phyloP scores from a whole-genome alignment of 2,797 vertebrate species.

The Myotis planiceps region DNA sequence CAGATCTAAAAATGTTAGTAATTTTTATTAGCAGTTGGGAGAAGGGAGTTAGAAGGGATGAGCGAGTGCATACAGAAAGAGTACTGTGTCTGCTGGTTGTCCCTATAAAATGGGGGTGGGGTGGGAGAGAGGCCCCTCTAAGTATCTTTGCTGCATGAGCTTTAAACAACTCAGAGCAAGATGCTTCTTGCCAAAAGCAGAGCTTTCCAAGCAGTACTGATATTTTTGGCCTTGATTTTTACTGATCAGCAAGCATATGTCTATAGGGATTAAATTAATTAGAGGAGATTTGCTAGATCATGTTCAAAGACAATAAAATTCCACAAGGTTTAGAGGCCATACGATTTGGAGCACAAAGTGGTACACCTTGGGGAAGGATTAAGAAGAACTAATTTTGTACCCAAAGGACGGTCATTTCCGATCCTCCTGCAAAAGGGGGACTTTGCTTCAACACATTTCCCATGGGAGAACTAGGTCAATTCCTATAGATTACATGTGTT shows the following conservation, averaged over 20 bases:
- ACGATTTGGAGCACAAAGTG: slow-evolving; percentile 61
- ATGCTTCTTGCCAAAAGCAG: slow-evolving; percentile 27
- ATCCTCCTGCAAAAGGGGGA: not conserved
- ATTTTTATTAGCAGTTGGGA: not conserved
- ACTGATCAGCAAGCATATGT: slow-evolving; percentile 70
- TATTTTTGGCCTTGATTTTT: slow-evolving; percentile 64
- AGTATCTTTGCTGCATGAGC: not conserved
- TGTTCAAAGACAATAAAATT: slow-evolving; percentile 75
- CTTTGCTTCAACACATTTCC: slow-evolving; percentile 17
- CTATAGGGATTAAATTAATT: slow-evolving; percentile 79
- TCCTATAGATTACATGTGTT: not conserved
- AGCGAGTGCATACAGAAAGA: not conserved
- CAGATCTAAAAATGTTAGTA: not conserved
- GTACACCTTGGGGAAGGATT: slow-evolving; percentile 60
- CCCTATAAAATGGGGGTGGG: not conserved
- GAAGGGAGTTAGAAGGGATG: not conserved
- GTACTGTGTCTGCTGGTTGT: not conserved
- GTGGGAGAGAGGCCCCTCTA: not conserved
- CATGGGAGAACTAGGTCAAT: not conserved
- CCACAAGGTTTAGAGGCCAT: slow-evolving; percentile 64
- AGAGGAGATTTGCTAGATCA: slow-evolving; percentile 74
- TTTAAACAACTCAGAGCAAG: slow-evolving; percentile 14
- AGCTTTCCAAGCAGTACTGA: slow-evolving; percentile 46
- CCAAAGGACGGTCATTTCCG: slow-evolving; percentile 36
- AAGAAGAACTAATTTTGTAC: slow-evolving; percentile 57